These are phyloP conservation scores for Cephus nigrinus DNA, from an alignment of 2,888 invertebrate genomes.

Conservation along the genomic window DNA sequence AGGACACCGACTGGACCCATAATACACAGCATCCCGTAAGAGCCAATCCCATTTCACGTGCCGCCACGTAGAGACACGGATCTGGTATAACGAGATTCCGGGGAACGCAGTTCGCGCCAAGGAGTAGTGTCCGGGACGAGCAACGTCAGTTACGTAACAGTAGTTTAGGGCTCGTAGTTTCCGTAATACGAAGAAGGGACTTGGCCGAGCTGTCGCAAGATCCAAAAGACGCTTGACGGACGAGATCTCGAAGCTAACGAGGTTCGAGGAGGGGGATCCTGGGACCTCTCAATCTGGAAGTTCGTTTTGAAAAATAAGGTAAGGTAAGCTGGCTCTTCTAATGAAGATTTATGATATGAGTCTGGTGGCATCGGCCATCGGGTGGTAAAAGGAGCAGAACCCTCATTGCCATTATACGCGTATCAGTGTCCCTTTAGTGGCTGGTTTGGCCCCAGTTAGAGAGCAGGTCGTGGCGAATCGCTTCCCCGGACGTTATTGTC, in stretches of 20 bases:
- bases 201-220: neutral
- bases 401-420: conserved; percentile 33
- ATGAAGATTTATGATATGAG: conserved; percentile 33
- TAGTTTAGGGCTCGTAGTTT: neutral
- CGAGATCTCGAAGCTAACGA: neutral
- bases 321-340: conserved; percentile 9
- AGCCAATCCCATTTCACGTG: neutral
- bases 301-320: neutral
- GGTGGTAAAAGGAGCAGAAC: neutral
- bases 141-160: neutral
- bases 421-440: conserved; percentile 32
- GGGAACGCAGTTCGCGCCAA: neutral
- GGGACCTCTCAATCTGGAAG: neutral
- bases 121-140: neutral
- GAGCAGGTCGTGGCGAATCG: conserved; percentile 29
- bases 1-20: neutral
- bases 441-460: conserved; percentile 23
- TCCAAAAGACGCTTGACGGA: neutral
- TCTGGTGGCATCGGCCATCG: conserved; percentile 4
- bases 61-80: neutral
- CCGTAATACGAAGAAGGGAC: neutral
- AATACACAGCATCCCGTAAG: neutral
- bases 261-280: neutral
- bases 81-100: neutral
- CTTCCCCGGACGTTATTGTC: conserved; percentile 17